Evolutionary conservation across 2,113 vertebrate genomes (phyloP).

Genomic region (Alexandromys fortis): DNA sequence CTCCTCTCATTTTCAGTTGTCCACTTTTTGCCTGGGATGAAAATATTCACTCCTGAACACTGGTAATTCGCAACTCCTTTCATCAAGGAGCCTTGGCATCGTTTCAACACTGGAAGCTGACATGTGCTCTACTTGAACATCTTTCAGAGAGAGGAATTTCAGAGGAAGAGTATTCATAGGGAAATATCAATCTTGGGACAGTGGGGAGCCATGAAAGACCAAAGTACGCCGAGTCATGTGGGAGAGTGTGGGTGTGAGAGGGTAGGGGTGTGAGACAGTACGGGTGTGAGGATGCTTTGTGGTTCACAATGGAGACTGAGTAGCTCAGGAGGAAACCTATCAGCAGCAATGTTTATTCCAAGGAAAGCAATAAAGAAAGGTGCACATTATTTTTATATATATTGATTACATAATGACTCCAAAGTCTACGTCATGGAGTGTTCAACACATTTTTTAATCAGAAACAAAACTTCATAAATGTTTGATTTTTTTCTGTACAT

Average conservation of each 20-base stretch:
- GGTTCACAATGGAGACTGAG: neutral
- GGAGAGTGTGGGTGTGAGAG: neutral
- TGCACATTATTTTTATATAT: neutral
- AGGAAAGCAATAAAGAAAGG: neutral
- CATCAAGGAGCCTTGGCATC: neutral
- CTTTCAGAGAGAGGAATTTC: neutral
- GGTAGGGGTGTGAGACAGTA: neutral
- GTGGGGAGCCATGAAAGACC: neutral
- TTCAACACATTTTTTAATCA: conserved; percentile 10
- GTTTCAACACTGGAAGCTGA: neutral
- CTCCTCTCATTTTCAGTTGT: neutral
- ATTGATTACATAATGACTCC: neutral
- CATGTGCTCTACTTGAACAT: neutral
- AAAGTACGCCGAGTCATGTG: neutral
- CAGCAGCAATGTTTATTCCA: neutral
- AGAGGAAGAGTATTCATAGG: neutral
- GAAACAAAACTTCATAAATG: neutral
- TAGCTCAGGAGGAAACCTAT: neutral
- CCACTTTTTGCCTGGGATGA: neutral
- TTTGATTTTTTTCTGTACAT: conserved; percentile 31
- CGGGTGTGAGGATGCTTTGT: neutral
- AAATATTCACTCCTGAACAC: neutral
- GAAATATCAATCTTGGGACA: neutral
- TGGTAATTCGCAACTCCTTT: neutral
- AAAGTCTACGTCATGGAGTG: neutral